Evolutionary conservation across 2,888 invertebrate genomes (phyloP), one percentile per base, ranked within the genome.

Genomic region (Chirona hameri): DNA sequence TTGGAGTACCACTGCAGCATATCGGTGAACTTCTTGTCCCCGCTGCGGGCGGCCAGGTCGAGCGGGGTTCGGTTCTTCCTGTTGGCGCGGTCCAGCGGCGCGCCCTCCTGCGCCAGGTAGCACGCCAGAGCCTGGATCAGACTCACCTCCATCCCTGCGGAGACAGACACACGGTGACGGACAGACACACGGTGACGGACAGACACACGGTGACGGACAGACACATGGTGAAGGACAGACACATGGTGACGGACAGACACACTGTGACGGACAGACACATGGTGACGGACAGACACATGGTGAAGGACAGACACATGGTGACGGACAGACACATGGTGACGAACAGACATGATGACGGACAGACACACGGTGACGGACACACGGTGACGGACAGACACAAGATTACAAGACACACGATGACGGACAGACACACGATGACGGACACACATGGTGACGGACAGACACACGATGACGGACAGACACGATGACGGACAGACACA

Each of bases 111-210:
- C 10, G 93, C 91, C 82, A 95, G 89, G 87, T 92, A 95, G 87
- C 93, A 93, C 5, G 93, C 92, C 82, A 95, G 91, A 24, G 94
- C 91, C 84, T 93, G 90, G 86, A 92, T 92, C 60, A 92, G 88
- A 31, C 90, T 88, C 86, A 90, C 89, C 84, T 91, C 91, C 29
- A 88, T 86, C 10, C 90, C 87, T 76, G 86, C 83, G 85, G 18
- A 52, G 87, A 76, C 39, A 31, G 31, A 76, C 27, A 31, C 18
- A 27, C 27, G 24, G 31, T 52, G 7, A 72, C 29, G 18, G 15
- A 72, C 72, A 27, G 24, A 29, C 29, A 27, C 14, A 29, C 29
- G 27, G 29, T 9, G 29, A 29, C 29, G 27, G 14, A 72, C 7
- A 72, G 24, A 72, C 0, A 7, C 39, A 39, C 39, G n/a, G n/a